phyloP scores from a whole-genome alignment of 2,888 invertebrate genomes.

The Chrysolina oricalcia region DNA sequence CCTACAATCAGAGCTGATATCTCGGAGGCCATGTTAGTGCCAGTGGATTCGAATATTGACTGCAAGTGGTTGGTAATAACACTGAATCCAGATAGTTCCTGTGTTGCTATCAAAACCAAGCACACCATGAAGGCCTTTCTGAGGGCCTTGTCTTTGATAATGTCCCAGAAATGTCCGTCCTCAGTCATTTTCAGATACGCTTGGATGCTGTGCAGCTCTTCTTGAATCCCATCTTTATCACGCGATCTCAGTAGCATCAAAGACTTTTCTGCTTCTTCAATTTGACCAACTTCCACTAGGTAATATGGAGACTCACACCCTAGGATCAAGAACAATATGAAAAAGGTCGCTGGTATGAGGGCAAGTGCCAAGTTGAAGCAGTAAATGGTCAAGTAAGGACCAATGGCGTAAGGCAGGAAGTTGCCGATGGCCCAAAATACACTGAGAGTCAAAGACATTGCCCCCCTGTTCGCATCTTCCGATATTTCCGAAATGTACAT shows the following conservation, averaged over 20 bases:
- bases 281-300: slow-evolving; percentile 75
- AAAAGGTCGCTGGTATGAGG: slow-evolving; percentile 73
- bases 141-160: slow-evolving; percentile 78
- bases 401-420: slow-evolving; percentile 80
- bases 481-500: slow-evolving; percentile 91
- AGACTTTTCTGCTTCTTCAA: slow-evolving; percentile 77
- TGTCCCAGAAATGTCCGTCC: slow-evolving; percentile 72
- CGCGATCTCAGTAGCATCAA: slow-evolving; percentile 83
- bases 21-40: slow-evolving; percentile 76
- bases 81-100: slow-evolving; percentile 87
- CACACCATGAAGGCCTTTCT: slow-evolving; percentile 83
- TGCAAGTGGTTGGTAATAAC: slow-evolving; percentile 85
- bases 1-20: slow-evolving; percentile 84
- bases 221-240: slow-evolving; percentile 75
- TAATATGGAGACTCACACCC: slow-evolving; percentile 89
- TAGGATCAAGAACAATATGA: slow-evolving; percentile 74
- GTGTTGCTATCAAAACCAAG: slow-evolving; percentile 74
- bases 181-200: slow-evolving; percentile 60
- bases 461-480: slow-evolving; percentile 83
- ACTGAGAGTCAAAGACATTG: slow-evolving; percentile 79
- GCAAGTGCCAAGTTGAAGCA: slow-evolving; percentile 74
- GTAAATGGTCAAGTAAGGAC: slow-evolving; percentile 80
- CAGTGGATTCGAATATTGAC: slow-evolving; percentile 79
- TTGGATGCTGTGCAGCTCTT: slow-evolving; percentile 70
- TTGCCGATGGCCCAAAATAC: slow-evolving; percentile 81